phyloP scores from a whole-genome alignment of 2,888 invertebrate species.

The Cordylochernes scorpioides region DNA sequence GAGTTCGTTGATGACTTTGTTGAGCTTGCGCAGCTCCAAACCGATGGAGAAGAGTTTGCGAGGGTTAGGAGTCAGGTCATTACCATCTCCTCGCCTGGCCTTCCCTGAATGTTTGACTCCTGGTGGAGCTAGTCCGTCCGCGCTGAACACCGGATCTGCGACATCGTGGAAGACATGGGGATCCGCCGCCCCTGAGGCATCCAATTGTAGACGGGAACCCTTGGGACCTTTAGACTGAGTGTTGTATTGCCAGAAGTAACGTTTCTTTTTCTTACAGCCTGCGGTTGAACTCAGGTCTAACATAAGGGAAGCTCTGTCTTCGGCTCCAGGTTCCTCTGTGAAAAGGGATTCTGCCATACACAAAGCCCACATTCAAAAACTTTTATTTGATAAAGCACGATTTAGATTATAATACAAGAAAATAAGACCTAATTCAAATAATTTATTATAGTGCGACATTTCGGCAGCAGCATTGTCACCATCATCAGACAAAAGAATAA shows the following conservation, averaged over 20 bases:
- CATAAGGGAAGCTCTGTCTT: too few species aligned
- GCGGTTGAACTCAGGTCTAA: too few species aligned
- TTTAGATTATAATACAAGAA: too few species aligned
- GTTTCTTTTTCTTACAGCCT: slow-evolving; percentile 31
- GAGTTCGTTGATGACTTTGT: slow-evolving; percentile 76
- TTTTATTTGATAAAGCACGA: too few species aligned
- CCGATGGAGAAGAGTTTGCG: slow-evolving; percentile 69
- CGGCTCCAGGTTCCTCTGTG: too few species aligned
- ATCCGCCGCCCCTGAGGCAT: slow-evolving; percentile 46
- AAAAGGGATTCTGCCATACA: too few species aligned
- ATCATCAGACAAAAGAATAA: too few species aligned
- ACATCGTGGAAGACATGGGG: slow-evolving; percentile 67
- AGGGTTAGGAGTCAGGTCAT: slow-evolving; percentile 84
- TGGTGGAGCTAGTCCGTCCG: too few species aligned
- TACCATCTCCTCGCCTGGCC: slow-evolving; percentile 85
- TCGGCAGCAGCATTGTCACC: too few species aligned
- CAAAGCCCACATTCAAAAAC: too few species aligned
- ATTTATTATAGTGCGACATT: too few species aligned
- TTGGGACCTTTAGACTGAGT: slow-evolving; percentile 93
- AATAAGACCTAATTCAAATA: too few species aligned
- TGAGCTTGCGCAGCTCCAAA: slow-evolving; percentile 64
- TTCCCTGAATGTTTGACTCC: slow-evolving; percentile 33
- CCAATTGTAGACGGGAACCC: slow-evolving; percentile 37
- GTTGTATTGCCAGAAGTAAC: slow-evolving; percentile 95
- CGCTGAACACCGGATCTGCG: slow-evolving; percentile 87